A percentile compares a stretch with the other conserved stretches of the same genome.
These are phyloP conservation scores for Polydrusus tereticollis DNA, from an alignment of 2,888 invertebrate genomes.

Conservation along the genomic window DNA sequence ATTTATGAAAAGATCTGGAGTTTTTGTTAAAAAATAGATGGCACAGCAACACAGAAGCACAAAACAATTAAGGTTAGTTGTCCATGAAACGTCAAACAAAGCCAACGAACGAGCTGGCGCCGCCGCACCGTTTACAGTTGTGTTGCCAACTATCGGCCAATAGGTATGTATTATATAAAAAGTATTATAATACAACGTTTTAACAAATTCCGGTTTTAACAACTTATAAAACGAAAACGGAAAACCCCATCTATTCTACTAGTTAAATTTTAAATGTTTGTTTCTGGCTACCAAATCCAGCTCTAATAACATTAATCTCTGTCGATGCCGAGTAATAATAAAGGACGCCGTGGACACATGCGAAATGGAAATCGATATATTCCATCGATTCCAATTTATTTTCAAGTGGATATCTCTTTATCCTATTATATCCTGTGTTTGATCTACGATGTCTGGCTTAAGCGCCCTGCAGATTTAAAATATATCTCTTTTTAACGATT, in stretches of 20 bases:
- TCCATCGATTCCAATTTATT: constrained; percentile 62
- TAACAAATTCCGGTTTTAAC: too few relatives aligned
- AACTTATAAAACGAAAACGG: neutral
- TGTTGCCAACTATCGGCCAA: too few relatives aligned
- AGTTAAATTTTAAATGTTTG: constrained; percentile 28
- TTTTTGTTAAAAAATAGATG: too few relatives aligned
- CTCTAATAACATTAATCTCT: constrained; percentile 44
- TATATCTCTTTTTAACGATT: constrained; percentile 33
- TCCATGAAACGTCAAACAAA: too few relatives aligned
- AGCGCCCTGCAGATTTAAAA: constrained; percentile 18
- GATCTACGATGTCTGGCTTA: constrained; percentile 43
- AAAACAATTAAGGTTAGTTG: too few relatives aligned
- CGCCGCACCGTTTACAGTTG: too few relatives aligned
- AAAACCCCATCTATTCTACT: constrained; percentile 1
- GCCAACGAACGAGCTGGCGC: too few relatives aligned
- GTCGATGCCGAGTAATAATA: constrained; percentile 29
- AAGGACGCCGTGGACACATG: constrained; percentile 27
- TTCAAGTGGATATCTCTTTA: constrained; percentile 62
- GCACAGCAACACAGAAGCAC: too few relatives aligned
- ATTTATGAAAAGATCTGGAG: too few relatives aligned
- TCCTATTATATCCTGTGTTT: constrained; percentile 48
- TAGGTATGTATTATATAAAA: too few relatives aligned
- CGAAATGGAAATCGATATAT: constrained; percentile 54
- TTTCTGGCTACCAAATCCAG: constrained; percentile 26
- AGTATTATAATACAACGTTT: too few relatives aligned